A percentile compares a stretch with the other conserved stretches of the same genome.
These are phyloP conservation scores for Hirtodrosophila histrioides DNA, from an alignment of 2,888 invertebrate genomes.

Conservation along the genomic window DNA sequence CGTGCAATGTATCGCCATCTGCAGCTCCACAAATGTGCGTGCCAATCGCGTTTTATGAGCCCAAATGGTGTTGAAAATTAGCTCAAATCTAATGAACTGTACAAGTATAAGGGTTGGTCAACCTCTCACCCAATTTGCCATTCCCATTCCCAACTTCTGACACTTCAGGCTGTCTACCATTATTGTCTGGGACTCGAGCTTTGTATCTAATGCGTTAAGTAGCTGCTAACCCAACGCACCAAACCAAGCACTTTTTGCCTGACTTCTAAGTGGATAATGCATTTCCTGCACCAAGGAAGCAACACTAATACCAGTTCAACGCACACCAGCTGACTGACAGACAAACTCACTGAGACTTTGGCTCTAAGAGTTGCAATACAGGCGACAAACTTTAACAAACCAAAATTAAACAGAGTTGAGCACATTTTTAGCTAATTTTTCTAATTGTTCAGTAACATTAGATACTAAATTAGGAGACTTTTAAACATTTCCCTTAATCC, in stretches of 20 bases:
- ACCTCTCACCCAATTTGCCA: neutral
- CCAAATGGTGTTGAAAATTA: constrained; percentile 69
- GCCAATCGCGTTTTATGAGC: constrained; percentile 55
- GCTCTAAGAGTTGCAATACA: constrained; percentile 20
- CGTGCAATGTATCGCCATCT: constrained; percentile 41
- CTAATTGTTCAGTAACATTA: too few species aligned
- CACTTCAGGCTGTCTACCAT: constrained; percentile 20
- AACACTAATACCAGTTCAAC: constrained; percentile 35
- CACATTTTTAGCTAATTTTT: too few species aligned
- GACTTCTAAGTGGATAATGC: constrained; percentile 73
- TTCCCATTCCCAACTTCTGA: neutral
- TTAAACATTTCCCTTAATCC: too few species aligned
- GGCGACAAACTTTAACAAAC: constrained; percentile 42
- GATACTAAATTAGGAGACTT: too few species aligned
- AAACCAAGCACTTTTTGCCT: constrained; percentile 53
- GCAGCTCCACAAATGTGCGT: constrained; percentile 43
- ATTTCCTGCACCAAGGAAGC: constrained; percentile 56
- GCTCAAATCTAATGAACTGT: constrained; percentile 56
- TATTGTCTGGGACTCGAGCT: constrained; percentile 37
- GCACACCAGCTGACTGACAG: constrained; percentile 43
- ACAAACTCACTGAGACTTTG: constrained; percentile 57
- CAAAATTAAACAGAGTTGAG: too few species aligned
- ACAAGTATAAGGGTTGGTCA: neutral
- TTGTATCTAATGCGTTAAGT: constrained; percentile 61
- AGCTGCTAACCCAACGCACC: constrained; percentile 55